phyloP scores from a whole-genome alignment of 2,113 vertebrate genomes.

The Micromys minutus region DNA sequence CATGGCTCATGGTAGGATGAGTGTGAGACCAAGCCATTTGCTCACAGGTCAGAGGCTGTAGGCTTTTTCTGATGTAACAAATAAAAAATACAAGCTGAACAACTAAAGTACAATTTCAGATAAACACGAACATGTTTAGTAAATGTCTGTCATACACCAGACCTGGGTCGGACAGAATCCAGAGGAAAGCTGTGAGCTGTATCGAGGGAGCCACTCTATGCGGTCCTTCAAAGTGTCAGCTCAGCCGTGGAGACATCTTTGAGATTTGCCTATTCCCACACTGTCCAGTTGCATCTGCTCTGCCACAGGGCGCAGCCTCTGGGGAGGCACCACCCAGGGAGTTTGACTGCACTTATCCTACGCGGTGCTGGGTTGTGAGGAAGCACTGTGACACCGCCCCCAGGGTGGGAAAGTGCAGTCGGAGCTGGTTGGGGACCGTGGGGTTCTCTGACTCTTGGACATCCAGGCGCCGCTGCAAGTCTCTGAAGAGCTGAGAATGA shows the following conservation, averaged over 20 bases:
- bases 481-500: no score
- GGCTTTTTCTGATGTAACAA: neutral
- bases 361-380: no score
- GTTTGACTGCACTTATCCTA: no score
- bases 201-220: neutral
- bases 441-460: no score
- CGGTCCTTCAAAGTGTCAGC: neutral
- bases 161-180: neutral
- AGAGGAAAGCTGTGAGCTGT: neutral
- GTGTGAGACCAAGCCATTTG: neutral
- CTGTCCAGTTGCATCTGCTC: no score
- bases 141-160: neutral
- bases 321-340: no score
- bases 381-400: no score
- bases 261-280: neutral
- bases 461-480: no score
- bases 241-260: neutral
- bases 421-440: no score
- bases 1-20: neutral
- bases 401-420: no score
- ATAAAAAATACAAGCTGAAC: neutral
- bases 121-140: neutral
- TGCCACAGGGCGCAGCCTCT: no score
- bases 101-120: conserved; percentile 1
- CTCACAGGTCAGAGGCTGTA: neutral